phyloP scores from a whole-genome alignment of 2,888 invertebrate species.

The Archaeoteleia sp. region DNA sequence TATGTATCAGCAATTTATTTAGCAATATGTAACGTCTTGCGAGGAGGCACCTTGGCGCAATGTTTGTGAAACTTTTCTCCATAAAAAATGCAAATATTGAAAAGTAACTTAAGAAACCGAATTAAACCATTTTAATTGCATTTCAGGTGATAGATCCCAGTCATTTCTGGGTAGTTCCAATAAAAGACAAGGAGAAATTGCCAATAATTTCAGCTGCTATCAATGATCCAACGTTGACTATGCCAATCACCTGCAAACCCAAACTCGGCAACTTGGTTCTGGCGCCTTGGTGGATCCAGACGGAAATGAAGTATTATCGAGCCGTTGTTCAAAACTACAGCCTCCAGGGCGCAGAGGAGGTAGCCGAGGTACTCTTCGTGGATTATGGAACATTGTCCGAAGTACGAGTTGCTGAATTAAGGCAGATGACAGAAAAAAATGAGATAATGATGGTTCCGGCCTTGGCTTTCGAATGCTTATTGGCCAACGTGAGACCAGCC shows the following conservation, averaged over 20 bases:
- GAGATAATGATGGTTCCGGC: slow-evolving; percentile 75
- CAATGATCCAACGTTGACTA: slow-evolving; percentile 66
- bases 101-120: not conserved
- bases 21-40: too few relatives aligned
- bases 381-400: slow-evolving; percentile 84
- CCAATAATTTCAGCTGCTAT: slow-evolving; percentile 71
- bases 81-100: too few relatives aligned
- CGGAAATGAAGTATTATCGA: slow-evolving; percentile 60
- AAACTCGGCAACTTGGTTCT: slow-evolving; percentile 78
- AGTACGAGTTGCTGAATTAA: slow-evolving; percentile 76
- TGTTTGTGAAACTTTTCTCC: too few relatives aligned
- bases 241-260: slow-evolving; percentile 53
- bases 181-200: slow-evolving; percentile 70
- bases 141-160: slow-evolving; percentile 79
- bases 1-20: too few relatives aligned
- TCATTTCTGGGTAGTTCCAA: slow-evolving; percentile 82
- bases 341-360: slow-evolving; percentile 54
- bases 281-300: slow-evolving; percentile 73
- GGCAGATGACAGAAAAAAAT: slow-evolving; percentile 47
- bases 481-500: slow-evolving; percentile 80
- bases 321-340: slow-evolving; percentile 59
- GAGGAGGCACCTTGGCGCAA: too few relatives aligned
- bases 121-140: slow-evolving; percentile 1
- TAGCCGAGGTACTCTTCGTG: slow-evolving; percentile 82
- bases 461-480: slow-evolving; percentile 83